phyloP scores from a whole-genome alignment of 2,113 vertebrate species.

The Elephantulus edwardii region DNA sequence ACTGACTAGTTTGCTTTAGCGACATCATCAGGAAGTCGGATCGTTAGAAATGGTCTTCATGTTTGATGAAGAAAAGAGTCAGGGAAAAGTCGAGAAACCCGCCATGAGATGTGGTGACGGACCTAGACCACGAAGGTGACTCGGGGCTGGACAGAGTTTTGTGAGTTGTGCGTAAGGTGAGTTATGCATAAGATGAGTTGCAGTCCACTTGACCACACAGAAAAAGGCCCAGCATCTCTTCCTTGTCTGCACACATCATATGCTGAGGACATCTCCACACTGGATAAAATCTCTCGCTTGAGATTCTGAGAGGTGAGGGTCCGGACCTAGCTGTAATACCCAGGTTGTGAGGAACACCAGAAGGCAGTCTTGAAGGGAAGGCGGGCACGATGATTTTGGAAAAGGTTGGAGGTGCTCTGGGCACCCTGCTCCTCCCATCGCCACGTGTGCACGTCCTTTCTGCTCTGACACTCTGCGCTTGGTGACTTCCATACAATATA shows the following conservation, averaged over 20 bases:
- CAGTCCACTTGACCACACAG: neutral
- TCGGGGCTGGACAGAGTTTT: neutral
- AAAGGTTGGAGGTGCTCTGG: neutral
- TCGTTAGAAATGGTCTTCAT: neutral
- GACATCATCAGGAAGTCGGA: neutral
- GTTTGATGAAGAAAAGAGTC: neutral
- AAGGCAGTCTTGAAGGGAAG: neutral
- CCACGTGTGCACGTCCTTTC: neutral
- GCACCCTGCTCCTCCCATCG: accelerated
- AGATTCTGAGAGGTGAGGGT: neutral
- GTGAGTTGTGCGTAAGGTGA: too few species aligned
- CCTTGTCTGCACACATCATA: neutral
- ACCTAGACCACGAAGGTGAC: neutral
- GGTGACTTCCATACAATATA: neutral
- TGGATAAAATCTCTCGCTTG: neutral
- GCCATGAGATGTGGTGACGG: neutral
- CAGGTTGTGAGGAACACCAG: neutral
- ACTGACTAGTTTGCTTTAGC: neutral
- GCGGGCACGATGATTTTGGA: neutral
- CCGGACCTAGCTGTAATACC: neutral
- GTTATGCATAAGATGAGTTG: neutral
- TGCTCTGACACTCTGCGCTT: neutral
- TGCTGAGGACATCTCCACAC: neutral
- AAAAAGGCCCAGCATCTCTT: neutral
- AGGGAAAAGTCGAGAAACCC: neutral